Evolutionary conservation across 2,797 vertebrate species (phyloP).

Genomic region (Channallabes apus): DNA sequence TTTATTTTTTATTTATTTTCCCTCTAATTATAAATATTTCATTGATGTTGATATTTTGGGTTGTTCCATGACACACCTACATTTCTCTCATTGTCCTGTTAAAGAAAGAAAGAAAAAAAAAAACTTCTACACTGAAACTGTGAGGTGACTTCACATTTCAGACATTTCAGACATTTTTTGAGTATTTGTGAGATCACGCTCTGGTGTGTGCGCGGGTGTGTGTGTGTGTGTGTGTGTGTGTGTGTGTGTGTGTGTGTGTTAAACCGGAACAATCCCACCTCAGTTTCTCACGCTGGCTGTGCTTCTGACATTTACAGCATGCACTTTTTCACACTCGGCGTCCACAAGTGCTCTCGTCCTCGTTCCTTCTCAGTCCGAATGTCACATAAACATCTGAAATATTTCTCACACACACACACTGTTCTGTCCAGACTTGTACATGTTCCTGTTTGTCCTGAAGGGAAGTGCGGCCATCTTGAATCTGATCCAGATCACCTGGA

Average conservation of each 20-base stretch:
- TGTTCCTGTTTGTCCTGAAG: background rate
- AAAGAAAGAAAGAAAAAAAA: background rate
- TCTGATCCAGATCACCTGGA: background rate
- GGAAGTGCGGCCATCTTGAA: background rate
- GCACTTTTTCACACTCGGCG: background rate
- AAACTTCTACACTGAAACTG: background rate
- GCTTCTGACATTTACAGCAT: background rate
- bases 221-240: background rate
- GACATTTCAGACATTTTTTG: background rate
- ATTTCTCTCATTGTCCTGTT: too few species aligned
- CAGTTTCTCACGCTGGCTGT: background rate
- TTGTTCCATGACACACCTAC: background rate
- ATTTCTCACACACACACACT: background rate
- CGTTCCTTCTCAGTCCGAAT: background rate
- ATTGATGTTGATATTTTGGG: background rate
- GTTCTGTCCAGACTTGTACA: background rate
- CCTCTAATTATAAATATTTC: background rate
- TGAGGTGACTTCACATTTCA: too few species aligned
- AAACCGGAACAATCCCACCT: background rate
- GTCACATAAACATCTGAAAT: background rate
- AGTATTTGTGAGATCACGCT: background rate
- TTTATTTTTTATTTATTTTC: too few species aligned
- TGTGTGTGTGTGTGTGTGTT: background rate
- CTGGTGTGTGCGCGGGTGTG: background rate
- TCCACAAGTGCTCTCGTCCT: background rate